These are phyloP conservation scores for Rhinolophus sinicus DNA, from an alignment of 2,113 vertebrate genomes.

Conservation along the genomic window DNA sequence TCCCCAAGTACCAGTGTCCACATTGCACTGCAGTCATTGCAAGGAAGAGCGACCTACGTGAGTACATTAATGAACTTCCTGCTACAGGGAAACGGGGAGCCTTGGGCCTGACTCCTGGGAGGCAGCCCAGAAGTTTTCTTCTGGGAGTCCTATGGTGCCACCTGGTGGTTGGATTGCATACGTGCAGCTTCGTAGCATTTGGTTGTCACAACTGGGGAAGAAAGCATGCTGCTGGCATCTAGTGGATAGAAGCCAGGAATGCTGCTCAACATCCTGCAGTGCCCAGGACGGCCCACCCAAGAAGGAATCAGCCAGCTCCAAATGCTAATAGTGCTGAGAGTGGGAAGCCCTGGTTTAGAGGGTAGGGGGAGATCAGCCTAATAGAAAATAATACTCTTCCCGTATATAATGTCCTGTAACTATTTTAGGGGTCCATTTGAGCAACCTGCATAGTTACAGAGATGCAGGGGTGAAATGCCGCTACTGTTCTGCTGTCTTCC, in stretches of 20 bases:
- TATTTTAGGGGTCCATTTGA: slow-evolving; percentile 81
- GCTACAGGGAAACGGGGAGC: background rate
- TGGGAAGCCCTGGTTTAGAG: fast-evolving
- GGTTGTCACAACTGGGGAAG: background rate
- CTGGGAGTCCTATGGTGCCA: slow-evolving; percentile 74
- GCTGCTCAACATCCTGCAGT: fast-evolving
- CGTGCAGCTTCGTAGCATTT: background rate
- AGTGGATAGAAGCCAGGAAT: background rate
- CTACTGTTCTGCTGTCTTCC: slow-evolving; percentile 78
- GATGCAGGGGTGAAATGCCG: slow-evolving; percentile 76
- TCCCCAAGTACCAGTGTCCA: slow-evolving; percentile 83
- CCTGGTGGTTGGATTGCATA: slow-evolving; percentile 73
- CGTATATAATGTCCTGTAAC: fast-evolving
- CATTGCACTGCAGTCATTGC: slow-evolving; percentile 71
- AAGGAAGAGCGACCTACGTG: slow-evolving; percentile 85
- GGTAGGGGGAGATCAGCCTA: fast-evolving
- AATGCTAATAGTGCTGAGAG: fast-evolving
- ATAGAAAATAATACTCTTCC: fast-evolving
- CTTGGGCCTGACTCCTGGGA: fast-evolving
- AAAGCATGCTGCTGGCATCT: fast-evolving
- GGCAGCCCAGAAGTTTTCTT: background rate
- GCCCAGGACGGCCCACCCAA: fast-evolving
- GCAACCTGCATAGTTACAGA: slow-evolving; percentile 79
- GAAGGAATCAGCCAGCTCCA: fast-evolving
- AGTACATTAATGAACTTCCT: slow-evolving; percentile 24